phyloP scores from a whole-genome alignment of 1,140 invertebrate genomes.

The Tachypleus tridentatus region DNA sequence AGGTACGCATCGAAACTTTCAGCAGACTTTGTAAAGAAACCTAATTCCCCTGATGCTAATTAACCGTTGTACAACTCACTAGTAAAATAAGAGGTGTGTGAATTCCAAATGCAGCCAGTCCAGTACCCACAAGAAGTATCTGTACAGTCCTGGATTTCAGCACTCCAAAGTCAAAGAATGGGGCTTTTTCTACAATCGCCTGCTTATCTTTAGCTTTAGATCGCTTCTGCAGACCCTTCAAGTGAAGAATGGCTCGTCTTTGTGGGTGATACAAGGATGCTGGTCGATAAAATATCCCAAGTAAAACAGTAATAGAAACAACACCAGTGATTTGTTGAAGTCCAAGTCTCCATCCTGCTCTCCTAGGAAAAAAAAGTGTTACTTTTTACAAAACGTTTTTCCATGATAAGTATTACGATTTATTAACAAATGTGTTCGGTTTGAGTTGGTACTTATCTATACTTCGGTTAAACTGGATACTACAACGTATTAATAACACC shows the following conservation, averaged over 20 bases:
- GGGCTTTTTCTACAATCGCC: conserved; percentile 40
- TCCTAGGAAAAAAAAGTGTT: conserved; percentile 37
- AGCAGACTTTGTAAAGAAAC: no score
- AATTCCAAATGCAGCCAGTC: conserved; percentile 64
- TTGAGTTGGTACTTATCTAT: no score
- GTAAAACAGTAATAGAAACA: conserved; percentile 68
- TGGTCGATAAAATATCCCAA: conserved; percentile 76
- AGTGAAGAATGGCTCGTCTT: conserved; percentile 67
- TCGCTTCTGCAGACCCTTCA: conserved; percentile 53
- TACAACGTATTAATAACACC: no score
- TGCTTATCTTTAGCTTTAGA: conserved; percentile 48
- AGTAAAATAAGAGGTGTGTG: conserved; percentile 78
- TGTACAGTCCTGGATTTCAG: conserved; percentile 64
- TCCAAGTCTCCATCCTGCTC: conserved; percentile 71
- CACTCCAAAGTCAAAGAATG: conserved; percentile 68
- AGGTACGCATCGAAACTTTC: not conserved
- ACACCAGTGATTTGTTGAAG: conserved; percentile 72
- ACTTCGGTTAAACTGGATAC: no score
- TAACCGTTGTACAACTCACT: conserved; percentile 40
- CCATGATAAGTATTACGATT: no score
- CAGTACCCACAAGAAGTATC: conserved; percentile 62
- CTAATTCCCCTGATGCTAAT: no score
- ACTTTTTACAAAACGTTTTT: no score
- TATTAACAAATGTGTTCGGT: no score
- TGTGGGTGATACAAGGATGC: conserved; percentile 82